A percentile compares a stretch with the other conserved stretches of the same genome.
Evolutionary conservation across 2,797 vertebrate genomes (phyloP).

Genomic region (Danionella dracula): DNA sequence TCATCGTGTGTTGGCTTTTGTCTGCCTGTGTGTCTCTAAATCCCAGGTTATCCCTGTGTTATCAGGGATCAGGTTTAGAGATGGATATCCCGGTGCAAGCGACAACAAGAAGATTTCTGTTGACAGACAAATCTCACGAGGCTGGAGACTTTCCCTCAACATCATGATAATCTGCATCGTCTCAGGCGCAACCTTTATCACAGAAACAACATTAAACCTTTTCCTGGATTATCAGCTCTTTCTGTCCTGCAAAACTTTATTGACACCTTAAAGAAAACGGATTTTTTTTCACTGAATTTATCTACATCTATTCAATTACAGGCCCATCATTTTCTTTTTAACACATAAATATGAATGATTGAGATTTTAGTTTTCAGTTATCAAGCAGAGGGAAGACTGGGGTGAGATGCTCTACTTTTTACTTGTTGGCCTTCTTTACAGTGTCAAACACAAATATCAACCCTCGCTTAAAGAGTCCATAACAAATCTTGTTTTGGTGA

Average conservation of each 20-base stretch:
- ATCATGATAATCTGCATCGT: neutral
- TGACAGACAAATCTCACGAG: neutral
- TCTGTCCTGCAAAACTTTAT: too few relatives aligned
- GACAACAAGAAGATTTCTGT: neutral
- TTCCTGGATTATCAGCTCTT: neutral
- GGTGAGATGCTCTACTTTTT: too few relatives aligned
- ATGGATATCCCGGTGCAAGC: neutral
- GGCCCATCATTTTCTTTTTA: too few relatives aligned
- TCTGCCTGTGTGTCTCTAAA: neutral
- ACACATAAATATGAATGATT: too few relatives aligned
- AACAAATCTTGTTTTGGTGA: too few relatives aligned
- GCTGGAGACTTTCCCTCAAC: neutral
- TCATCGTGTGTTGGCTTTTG: neutral
- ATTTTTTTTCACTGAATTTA: neutral
- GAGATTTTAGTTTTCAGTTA: too few relatives aligned
- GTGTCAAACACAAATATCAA: too few relatives aligned
- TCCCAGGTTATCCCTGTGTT: constrained; percentile 1
- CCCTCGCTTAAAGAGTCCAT: too few relatives aligned
- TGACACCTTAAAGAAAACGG: neutral
- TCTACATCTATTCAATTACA: too few relatives aligned
- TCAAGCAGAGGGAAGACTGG: too few relatives aligned
- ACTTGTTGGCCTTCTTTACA: too few relatives aligned
- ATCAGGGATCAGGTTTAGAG: neutral
- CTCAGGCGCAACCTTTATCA: neutral
- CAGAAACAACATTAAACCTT: neutral